A percentile compares a stretch with the other conserved stretches of the same genome.
These are phyloP conservation scores for Euthynnus affinis DNA, from an alignment of 2,797 vertebrate species.

Conservation along the genomic window DNA sequence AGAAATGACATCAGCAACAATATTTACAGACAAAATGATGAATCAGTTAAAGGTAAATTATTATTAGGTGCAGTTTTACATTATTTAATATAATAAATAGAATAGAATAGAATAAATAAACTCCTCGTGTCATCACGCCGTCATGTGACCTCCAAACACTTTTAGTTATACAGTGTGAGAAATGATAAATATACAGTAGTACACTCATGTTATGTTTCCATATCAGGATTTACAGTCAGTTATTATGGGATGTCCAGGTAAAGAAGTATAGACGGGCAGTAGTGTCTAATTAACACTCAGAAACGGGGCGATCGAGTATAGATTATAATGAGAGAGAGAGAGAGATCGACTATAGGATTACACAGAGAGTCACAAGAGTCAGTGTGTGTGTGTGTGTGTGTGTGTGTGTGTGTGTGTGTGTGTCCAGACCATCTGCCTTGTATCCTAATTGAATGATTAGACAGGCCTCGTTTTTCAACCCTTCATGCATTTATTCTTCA, in stretches of 20 bases:
- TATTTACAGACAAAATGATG: too few species aligned
- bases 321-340: conserved; percentile 28
- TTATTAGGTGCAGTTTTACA: too few species aligned
- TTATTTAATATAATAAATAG: too few species aligned
- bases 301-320: conserved; percentile 17
- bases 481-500: conserved; percentile 77
- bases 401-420: conserved; percentile 59
- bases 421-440: conserved; percentile 77
- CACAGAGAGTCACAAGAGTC: conserved; percentile 3
- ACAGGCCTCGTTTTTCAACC: conserved; percentile 80
- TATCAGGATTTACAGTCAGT: neutral
- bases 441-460: conserved; percentile 79
- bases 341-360: conserved; percentile 21
- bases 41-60: too few species aligned
- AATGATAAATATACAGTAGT: too few species aligned
- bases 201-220: neutral
- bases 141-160: too few species aligned
- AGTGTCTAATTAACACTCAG: conserved; percentile 22
- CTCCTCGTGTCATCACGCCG: too few species aligned
- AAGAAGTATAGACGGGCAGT: conserved; percentile 28
- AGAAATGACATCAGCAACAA: too few species aligned
- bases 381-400: conserved; percentile 49
- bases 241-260: conserved; percentile 51
- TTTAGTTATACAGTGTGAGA: too few species aligned
- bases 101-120: too few species aligned